Evolutionary conservation across 2,113 vertebrate species (phyloP).

Genomic region (Sminthopsis crassicaudata): DNA sequence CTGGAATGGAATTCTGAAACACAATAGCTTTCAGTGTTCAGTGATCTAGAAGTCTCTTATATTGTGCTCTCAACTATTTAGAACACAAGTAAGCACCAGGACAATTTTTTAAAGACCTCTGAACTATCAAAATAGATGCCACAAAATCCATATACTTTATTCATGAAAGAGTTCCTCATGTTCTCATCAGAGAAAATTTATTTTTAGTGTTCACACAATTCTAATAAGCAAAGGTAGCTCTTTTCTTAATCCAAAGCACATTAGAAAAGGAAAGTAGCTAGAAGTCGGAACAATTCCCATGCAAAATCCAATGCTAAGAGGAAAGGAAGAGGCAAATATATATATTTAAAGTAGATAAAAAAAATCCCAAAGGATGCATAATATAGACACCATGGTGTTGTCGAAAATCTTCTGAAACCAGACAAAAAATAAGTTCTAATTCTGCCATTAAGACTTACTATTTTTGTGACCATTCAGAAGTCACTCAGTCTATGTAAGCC

Average conservation of each 20-base stretch:
- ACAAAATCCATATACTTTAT: accelerated
- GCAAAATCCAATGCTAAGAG: not conserved
- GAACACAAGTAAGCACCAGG: not conserved
- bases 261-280: not conserved
- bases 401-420: not conserved
- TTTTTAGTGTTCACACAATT: accelerated
- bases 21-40: not conserved
- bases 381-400: not conserved
- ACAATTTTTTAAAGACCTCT: not conserved
- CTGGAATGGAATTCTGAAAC: too few relatives aligned
- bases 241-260: not conserved
- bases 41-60: not conserved
- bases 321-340: not conserved
- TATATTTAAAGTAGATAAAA: not conserved
- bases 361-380: not conserved
- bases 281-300: not conserved
- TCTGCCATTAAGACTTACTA: not conserved
- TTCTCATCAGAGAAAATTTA: accelerated
- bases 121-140: not conserved
- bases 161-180: accelerated
- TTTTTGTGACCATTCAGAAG: not conserved
- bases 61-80: not conserved
- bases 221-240: not conserved
- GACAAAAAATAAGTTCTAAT: not conserved
- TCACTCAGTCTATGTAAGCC: not conserved